phyloP scores from a whole-genome alignment of 2,888 invertebrate species.

The Epiblema foenella region DNA sequence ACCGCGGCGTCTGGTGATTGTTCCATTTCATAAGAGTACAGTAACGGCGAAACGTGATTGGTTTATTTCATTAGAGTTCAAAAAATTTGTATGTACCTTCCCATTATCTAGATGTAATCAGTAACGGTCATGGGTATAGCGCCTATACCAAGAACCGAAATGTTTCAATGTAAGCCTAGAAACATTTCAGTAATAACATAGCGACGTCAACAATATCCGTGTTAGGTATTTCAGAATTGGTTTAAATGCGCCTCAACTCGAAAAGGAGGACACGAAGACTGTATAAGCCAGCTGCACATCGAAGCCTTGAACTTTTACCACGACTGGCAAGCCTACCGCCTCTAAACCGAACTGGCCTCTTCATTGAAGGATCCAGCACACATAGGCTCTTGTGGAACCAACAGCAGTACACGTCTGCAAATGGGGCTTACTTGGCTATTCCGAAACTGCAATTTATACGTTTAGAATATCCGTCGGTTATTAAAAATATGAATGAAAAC shows the following conservation, averaged over 20 bases:
- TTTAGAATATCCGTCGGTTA: slow-evolving; percentile 7
- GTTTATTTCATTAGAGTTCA: too few relatives aligned
- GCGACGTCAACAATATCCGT: not conserved
- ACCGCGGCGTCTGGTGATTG: too few relatives aligned
- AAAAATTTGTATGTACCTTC: too few relatives aligned
- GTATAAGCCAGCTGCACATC: slow-evolving; percentile 39
- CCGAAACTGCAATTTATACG: slow-evolving; percentile 17
- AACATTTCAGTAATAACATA: not conserved
- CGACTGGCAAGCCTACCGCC: slow-evolving; percentile 23
- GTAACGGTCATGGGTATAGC: not conserved
- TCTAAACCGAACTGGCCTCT: slow-evolving; percentile 4
- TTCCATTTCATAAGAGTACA: too few relatives aligned
- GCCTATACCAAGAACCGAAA: not conserved
- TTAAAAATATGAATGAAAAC: slow-evolving; percentile 8
- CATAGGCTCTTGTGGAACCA: not conserved
- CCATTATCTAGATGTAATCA: not conserved
- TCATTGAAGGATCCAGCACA: not conserved
- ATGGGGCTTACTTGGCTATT: slow-evolving; percentile 24
- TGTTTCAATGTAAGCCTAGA: not conserved
- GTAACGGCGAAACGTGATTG: too few relatives aligned
- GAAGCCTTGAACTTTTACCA: slow-evolving; percentile 42
- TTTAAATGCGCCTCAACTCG: slow-evolving; percentile 28
- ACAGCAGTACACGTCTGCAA: slow-evolving; percentile 16
- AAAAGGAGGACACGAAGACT: slow-evolving; percentile 35
- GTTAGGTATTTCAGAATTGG: slow-evolving; percentile 13